Conservation (phyloP, 37 sponge, comb jelly and placozoan species). For the Bolinopsis microptera region DNA sequence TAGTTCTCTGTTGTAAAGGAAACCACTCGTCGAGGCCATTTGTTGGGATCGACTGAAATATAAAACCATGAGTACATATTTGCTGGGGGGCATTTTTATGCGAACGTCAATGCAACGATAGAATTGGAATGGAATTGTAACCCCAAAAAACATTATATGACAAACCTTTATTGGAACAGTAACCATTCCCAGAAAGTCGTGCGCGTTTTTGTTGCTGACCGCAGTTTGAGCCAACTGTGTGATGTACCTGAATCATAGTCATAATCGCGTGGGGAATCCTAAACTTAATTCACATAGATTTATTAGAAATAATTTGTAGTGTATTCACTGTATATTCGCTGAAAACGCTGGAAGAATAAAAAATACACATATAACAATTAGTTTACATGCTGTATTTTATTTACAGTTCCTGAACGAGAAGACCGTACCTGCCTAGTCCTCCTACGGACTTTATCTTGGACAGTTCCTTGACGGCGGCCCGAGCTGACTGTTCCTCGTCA, state of each 20-base stretch:
- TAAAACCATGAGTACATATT: background rate
- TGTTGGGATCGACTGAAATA: background rate
- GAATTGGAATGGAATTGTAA: too few species aligned
- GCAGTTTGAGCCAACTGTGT: constrained; percentile 49
- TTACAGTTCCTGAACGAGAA: too few species aligned
- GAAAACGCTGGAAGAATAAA: too few species aligned
- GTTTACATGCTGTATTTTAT: too few species aligned
- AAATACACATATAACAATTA: too few species aligned
- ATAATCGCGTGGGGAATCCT: too few species aligned
- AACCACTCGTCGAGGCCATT: constrained; percentile 39
- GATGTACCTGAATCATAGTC: constrained; percentile 41
- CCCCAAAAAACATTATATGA: too few species aligned
- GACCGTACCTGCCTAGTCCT: constrained; percentile 51
- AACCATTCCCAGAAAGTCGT: constrained; percentile 64
- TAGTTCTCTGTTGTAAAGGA: constrained; percentile 48
- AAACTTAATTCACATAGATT: too few species aligned
- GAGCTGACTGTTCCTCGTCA: constrained; percentile 59
- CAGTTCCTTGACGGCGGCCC: constrained; percentile 45
- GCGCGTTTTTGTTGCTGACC: constrained; percentile 21
- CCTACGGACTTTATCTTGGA: constrained; percentile 59
- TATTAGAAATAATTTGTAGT: too few species aligned
- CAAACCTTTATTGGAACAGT: constrained; percentile 35
- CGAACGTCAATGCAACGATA: background rate
- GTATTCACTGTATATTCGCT: too few species aligned
- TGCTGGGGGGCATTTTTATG: background rate